Percentiles rank a stretch among this genome's conserved stretches.
Conservation (phyloP, 2,888 invertebrate genomes). For the Lottia gigantea region DNA sequence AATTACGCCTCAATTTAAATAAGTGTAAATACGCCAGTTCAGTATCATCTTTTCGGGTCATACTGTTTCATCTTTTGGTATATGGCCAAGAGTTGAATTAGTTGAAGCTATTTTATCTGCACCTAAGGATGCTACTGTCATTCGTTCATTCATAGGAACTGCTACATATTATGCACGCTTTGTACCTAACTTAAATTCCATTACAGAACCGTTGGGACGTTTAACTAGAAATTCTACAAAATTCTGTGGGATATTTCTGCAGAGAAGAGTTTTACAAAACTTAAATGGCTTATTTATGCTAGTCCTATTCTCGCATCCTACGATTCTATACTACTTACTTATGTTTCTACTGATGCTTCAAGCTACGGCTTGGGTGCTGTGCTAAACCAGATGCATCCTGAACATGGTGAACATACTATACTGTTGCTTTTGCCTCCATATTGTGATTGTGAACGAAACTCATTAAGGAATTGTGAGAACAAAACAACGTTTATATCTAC, state of each 20-base stretch:
- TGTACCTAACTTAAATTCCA: not conserved
- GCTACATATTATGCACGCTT: not conserved
- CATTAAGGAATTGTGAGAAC: conserved; percentile 46
- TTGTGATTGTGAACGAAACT: not conserved
- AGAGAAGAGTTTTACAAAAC: no score
- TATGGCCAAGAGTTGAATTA: not conserved
- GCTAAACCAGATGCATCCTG: no score
- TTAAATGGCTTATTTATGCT: no score
- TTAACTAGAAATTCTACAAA: not conserved
- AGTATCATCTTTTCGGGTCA: not conserved
- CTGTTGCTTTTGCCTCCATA: no score
- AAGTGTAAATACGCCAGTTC: not conserved
- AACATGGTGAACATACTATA: no score
- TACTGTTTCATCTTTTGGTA: not conserved
- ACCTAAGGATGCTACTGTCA: not conserved
- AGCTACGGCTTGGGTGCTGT: no score
- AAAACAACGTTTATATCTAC: conserved; percentile 41
- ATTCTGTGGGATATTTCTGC: no score
- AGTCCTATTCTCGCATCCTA: no score
- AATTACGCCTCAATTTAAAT: not conserved
- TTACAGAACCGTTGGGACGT: not conserved
- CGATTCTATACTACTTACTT: no score
- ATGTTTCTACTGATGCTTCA: no score
- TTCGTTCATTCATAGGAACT: not conserved
- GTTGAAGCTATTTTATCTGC: not conserved